Evolutionary conservation across 2,888 invertebrate genomes (phyloP).

Genomic region (Plagiodera versicolora): DNA sequence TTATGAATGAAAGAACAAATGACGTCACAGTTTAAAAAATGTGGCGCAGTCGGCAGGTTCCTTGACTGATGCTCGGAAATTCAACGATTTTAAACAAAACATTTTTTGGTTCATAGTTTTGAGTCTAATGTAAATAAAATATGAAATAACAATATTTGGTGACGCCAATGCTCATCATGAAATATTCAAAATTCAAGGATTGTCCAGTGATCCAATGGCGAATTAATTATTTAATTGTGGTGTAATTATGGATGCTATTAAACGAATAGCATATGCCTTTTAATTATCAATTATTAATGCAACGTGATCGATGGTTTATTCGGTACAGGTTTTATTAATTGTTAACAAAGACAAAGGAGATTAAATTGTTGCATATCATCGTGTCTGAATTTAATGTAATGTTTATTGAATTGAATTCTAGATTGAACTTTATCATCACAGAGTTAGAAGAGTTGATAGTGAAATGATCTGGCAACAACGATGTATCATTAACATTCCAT

Average conservation of each 20-base stretch:
- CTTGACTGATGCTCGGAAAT: too few relatives aligned
- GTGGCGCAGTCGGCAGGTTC: too few relatives aligned
- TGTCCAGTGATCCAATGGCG: conserved; percentile 16
- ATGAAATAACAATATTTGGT: neutral
- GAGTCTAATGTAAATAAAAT: too few relatives aligned
- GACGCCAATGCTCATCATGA: conserved; percentile 1
- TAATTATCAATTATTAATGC: conserved; percentile 7
- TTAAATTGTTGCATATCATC: neutral
- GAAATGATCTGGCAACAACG: too few relatives aligned
- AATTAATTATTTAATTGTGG: conserved; percentile 29
- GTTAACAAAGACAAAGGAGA: neutral
- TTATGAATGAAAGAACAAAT: too few relatives aligned
- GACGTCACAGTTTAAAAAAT: too few relatives aligned
- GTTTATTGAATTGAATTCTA: too few relatives aligned
- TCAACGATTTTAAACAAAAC: too few relatives aligned
- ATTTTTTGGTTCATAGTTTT: too few relatives aligned
- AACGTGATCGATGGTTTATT: conserved; percentile 2
- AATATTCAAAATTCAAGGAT: conserved; percentile 17
- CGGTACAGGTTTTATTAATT: neutral
- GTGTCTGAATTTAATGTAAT: neutral
- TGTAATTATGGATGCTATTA: conserved; percentile 27
- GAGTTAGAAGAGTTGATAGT: too few relatives aligned
- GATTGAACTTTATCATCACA: too few relatives aligned
- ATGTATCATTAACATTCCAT: too few relatives aligned
- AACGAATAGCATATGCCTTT: conserved; percentile 21